phyloP scores from a whole-genome alignment of 2,113 vertebrate genomes.

The Heterochromis multidens region DNA sequence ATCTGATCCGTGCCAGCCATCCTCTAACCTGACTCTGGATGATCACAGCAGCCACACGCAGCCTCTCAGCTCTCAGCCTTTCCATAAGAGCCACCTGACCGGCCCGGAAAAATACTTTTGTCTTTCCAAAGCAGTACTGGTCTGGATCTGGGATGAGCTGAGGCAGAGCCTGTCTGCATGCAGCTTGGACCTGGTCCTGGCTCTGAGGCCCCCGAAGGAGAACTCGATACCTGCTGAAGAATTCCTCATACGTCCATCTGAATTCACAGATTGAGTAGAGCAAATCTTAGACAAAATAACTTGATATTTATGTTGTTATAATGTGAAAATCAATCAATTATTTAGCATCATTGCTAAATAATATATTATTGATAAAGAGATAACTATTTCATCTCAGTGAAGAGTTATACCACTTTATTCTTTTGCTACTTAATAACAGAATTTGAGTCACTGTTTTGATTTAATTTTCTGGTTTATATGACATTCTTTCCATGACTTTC shows the following conservation, averaged over 20 bases:
- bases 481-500: neutral
- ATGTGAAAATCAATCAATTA: neutral
- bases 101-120: slow-evolving; percentile 73
- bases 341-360: too few relatives aligned
- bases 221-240: slow-evolving; percentile 74
- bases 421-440: neutral
- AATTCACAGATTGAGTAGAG: neutral
- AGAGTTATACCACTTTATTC: neutral
- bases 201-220: slow-evolving; percentile 52
- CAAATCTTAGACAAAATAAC: neutral
- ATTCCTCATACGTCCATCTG: slow-evolving; percentile 78
- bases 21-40: slow-evolving; percentile 76
- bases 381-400: neutral
- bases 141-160: slow-evolving; percentile 69
- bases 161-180: slow-evolving; percentile 62
- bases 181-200: slow-evolving; percentile 25
- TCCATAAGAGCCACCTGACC: slow-evolving; percentile 80
- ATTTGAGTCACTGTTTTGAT: neutral
- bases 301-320: neutral
- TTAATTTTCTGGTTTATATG: neutral
- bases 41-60: slow-evolving; percentile 64
- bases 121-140: slow-evolving; percentile 75
- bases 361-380: neutral
- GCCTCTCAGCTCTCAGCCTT: slow-evolving; percentile 65
- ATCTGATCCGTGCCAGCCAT: slow-evolving; percentile 68